Percentiles rank a stretch among this genome's conserved stretches.
phyloP scores from a whole-genome alignment of 2,888 invertebrate genomes.

The Hemicrepidius hirtus region DNA sequence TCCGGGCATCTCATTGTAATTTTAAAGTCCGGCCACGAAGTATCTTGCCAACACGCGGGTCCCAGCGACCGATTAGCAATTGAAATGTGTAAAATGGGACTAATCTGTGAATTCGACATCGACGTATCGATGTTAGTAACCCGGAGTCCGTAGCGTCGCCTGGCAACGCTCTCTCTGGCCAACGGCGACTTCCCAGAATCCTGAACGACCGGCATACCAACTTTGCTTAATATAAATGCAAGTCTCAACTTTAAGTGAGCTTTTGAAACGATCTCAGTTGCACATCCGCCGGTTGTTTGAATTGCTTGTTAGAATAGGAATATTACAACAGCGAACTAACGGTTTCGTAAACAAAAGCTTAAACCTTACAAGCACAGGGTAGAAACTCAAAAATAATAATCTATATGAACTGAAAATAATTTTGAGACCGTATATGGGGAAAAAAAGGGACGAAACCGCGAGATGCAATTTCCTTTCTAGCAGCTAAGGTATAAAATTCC shows the following conservation, averaged over 20 bases:
- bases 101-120: constrained; percentile 67
- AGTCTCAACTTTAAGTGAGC: constrained; percentile 9
- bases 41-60: constrained; percentile 48
- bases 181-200: constrained; percentile 58
- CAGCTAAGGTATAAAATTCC: no score
- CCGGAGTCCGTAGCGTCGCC: constrained; percentile 61
- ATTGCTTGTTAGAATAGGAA: no score
- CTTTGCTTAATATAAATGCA: constrained; percentile 41
- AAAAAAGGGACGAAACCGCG: no score
- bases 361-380: no score
- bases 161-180: constrained; percentile 67
- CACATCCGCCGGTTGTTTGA: background rate
- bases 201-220: constrained; percentile 36
- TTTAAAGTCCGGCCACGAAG: constrained; percentile 49
- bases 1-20: constrained; percentile 37
- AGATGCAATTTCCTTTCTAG: no score
- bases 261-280: background rate
- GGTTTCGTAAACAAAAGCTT: no score
- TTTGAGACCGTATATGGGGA: no score
- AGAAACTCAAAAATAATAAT: no score
- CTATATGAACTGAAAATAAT: no score
- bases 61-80: constrained; percentile 64
- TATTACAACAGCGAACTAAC: no score
- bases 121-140: constrained; percentile 64
- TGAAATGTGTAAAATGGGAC: constrained; percentile 69